phyloP scores from a whole-genome alignment of 2,888 invertebrate species.

The Notocelia uddmanniana region DNA sequence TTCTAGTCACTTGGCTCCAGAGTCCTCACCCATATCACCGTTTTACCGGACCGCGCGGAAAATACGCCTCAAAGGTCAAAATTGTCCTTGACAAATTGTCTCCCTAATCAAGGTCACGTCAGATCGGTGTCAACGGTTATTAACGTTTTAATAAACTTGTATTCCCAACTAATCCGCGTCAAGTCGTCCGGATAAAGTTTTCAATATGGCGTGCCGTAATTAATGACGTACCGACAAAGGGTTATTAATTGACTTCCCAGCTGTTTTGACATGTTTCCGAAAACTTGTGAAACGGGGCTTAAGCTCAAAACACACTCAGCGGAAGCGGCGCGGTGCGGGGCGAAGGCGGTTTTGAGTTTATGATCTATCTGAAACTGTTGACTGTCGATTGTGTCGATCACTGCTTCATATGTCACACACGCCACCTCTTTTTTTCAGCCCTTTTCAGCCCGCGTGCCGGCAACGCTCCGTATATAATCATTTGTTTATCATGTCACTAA shows the following conservation, averaged over 20 bases:
- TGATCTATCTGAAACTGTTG: too few species aligned
- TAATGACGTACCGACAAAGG: slow-evolving; percentile 36
- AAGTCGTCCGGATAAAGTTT: slow-evolving; percentile 35
- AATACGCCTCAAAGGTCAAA: too few species aligned
- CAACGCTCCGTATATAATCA: too few species aligned
- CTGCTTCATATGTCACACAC: too few species aligned
- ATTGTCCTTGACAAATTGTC: not conserved
- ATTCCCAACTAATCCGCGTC: slow-evolving; percentile 22
- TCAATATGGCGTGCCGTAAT: slow-evolving; percentile 36
- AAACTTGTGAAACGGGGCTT: not conserved
- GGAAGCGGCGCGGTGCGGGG: not conserved
- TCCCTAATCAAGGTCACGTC: not conserved
- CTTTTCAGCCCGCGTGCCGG: too few species aligned
- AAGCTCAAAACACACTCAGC: not conserved
- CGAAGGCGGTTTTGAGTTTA: too few species aligned
- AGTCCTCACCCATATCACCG: too few species aligned
- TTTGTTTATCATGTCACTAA: too few species aligned
- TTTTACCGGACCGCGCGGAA: too few species aligned
- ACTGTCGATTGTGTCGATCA: too few species aligned
- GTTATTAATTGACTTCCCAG: slow-evolving; percentile 39
- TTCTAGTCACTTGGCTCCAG: too few species aligned
- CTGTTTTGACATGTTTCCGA: slow-evolving; percentile 30
- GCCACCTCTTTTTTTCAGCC: too few species aligned
- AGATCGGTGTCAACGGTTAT: not conserved
- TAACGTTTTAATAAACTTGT: slow-evolving; percentile 11